Percentiles rank a stretch among this genome's conserved stretches.
Conservation (phyloP, 1,140 invertebrate species). For the Cydia strobilella region DNA sequence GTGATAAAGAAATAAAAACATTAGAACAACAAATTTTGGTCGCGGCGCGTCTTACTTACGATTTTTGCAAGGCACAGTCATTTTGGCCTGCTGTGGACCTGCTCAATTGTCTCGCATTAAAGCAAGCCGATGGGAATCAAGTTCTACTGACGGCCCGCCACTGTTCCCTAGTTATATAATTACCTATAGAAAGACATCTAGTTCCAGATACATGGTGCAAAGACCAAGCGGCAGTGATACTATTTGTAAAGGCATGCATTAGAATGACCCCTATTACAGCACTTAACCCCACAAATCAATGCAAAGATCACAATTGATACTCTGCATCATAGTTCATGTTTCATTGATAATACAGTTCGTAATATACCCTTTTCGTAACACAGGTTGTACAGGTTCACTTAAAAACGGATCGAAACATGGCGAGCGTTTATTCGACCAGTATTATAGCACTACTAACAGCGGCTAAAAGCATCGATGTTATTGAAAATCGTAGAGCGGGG, state of each 20-base stretch:
- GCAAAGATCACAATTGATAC: constrained; percentile 7
- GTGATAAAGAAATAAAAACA: no score
- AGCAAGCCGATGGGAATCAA: no score
- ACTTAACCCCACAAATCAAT: neutral
- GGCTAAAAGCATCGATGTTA: neutral
- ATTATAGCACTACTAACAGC: neutral
- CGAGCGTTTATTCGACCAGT: no score
- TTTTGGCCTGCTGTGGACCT: no score
- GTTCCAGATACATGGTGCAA: neutral
- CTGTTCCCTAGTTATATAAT: no score
- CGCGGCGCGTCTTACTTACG: no score
- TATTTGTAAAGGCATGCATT: neutral
- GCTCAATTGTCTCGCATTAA: no score
- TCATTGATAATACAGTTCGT: neutral
- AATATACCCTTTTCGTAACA: neutral
- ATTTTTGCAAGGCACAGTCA: no score
- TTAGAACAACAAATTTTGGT: no score
- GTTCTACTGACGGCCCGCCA: no score
- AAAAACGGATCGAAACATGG: no score
- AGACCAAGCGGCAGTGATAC: neutral
- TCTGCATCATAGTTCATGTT: neutral
- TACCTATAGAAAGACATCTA: neutral
- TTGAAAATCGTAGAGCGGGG: neutral
- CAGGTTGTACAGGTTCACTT: no score
- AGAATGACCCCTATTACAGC: neutral